A percentile compares a stretch with the other conserved stretches of the same genome.
These are phyloP conservation scores for Aleiodes sp. DNA, from an alignment of 1,140 invertebrate species.

Conservation along the genomic window DNA sequence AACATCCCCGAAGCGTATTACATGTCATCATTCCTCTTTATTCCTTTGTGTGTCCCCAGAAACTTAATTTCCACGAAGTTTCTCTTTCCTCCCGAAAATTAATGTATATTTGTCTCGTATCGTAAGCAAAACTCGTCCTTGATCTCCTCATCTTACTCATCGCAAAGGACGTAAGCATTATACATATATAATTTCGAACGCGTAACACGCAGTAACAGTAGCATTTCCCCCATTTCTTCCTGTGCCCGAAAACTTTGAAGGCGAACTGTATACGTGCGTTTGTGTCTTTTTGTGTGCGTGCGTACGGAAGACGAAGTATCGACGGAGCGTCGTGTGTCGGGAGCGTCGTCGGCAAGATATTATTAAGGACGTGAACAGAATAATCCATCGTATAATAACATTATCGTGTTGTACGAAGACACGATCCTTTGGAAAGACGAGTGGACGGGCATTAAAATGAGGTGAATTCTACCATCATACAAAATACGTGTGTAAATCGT, in stretches of 20 bases:
- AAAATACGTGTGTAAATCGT: constrained; percentile 2
- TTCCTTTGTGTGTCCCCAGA: too few relatives aligned
- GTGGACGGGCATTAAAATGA: constrained; percentile 43
- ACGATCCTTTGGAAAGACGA: constrained; percentile 34
- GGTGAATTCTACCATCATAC: constrained; percentile 31
- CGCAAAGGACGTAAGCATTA: too few relatives aligned
- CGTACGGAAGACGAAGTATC: neutral
- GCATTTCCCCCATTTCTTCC: too few relatives aligned
- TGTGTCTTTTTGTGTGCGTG: constrained; percentile 10
- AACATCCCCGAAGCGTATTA: too few relatives aligned
- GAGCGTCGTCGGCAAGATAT: constrained; percentile 44
- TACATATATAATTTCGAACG: too few relatives aligned
- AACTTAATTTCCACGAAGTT: too few relatives aligned
- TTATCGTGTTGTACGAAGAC: constrained; percentile 39
- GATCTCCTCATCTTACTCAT: too few relatives aligned
- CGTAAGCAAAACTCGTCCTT: too few relatives aligned
- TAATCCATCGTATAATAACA: constrained; percentile 41
- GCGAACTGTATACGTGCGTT: neutral
- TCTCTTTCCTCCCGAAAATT: too few relatives aligned
- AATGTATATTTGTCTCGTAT: too few relatives aligned
- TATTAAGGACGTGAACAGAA: constrained; percentile 46
- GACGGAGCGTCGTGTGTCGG: constrained; percentile 17
- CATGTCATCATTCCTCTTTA: too few relatives aligned
- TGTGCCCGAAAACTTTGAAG: neutral
- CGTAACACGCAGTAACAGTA: too few relatives aligned